Conservation (phyloP, 2,113 vertebrate genomes). For the Sander lucioperca region DNA sequence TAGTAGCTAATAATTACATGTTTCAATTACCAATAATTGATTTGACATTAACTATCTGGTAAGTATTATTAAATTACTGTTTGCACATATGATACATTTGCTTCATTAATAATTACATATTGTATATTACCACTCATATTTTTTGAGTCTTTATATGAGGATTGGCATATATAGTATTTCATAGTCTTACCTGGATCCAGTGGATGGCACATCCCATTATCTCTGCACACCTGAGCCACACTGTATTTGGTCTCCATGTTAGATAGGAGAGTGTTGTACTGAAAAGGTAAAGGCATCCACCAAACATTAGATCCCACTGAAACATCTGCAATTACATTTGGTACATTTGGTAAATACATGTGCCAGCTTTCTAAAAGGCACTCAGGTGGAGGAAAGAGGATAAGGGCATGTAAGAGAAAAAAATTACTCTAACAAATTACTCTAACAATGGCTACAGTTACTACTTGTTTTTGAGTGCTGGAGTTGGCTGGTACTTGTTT, state of each 20-base stretch:
- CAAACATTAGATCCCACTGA: slow-evolving; percentile 2
- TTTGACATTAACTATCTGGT: neutral
- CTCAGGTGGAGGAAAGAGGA: neutral
- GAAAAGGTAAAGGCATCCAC: slow-evolving; percentile 34
- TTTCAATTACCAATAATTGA: neutral
- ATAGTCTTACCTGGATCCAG: slow-evolving; percentile 91
- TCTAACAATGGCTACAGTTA: neutral
- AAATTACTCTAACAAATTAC: neutral
- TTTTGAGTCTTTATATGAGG: neutral
- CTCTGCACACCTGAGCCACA: slow-evolving; percentile 89
- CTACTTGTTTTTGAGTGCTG: neutral
- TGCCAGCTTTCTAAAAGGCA: neutral
- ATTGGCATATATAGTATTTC: neutral
- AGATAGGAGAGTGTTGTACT: slow-evolving; percentile 93
- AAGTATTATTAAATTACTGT: neutral
- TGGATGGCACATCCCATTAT: slow-evolving; percentile 80
- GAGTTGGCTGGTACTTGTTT: neutral
- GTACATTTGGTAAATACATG: neutral
- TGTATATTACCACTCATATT: neutral
- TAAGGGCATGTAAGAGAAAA: neutral
- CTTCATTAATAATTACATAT: neutral
- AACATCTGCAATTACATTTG: neutral
- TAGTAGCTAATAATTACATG: neutral
- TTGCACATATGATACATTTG: neutral
- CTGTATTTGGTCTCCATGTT: slow-evolving; percentile 96